phyloP scores from a whole-genome alignment of 2,113 vertebrate genomes.

The Piprites chloris region DNA sequence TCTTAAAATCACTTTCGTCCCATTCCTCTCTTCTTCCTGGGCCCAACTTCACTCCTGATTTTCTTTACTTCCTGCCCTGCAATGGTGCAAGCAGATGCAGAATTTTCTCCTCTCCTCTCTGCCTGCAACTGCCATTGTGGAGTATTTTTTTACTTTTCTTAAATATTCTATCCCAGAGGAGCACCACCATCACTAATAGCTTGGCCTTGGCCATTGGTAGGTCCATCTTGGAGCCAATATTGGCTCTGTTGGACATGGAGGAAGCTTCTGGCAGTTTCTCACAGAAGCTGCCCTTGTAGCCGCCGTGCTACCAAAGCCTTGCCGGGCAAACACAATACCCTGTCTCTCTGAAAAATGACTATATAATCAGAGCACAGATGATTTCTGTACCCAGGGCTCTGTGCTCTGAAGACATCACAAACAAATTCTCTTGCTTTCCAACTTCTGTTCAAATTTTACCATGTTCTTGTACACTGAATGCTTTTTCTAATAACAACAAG shows the following conservation, averaged over 20 bases:
- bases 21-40: not conserved
- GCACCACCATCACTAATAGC: no score
- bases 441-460: not conserved
- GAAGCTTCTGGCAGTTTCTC: not conserved
- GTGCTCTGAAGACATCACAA: not conserved
- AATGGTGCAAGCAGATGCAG: not conserved
- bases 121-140: not conserved
- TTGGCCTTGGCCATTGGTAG: not conserved
- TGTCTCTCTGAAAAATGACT: not conserved
- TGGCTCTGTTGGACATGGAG: rapidly evolving
- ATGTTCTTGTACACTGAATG: not conserved
- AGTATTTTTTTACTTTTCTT: not conserved
- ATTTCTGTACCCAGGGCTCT: not conserved
- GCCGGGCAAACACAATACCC: rapidly evolving
- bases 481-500: not conserved
- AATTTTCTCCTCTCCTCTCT: not conserved
- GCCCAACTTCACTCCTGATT: not conserved
- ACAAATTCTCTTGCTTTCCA: not conserved
- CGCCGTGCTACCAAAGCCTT: not conserved
- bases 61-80: not conserved
- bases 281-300: not conserved
- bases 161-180: not conserved
- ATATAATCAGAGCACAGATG: not conserved
- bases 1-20: not conserved
- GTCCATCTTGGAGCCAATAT: rapidly evolving